Conservation (phyloP, 1,140 invertebrate species). For the Bombyx mandarina region DNA sequence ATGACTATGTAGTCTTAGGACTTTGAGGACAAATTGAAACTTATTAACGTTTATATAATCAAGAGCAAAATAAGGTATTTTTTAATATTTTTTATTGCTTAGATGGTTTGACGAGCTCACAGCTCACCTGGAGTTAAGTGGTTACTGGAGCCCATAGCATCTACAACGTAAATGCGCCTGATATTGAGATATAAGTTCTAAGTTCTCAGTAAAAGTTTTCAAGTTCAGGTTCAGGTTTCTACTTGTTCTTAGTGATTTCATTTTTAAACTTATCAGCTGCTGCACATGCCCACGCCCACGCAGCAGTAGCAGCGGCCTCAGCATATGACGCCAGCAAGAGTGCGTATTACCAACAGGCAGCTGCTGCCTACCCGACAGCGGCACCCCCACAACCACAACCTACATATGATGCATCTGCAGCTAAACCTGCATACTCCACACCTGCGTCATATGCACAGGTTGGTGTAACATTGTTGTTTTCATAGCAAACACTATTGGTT, state of each 20-base stretch:
- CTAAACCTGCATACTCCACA: constrained; percentile 78
- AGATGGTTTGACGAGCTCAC: too few relatives aligned
- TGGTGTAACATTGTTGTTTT: neutral
- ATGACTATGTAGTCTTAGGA: too few relatives aligned
- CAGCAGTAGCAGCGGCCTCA: constrained; percentile 67
- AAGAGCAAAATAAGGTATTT: too few relatives aligned
- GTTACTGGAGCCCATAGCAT: too few relatives aligned
- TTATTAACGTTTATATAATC: too few relatives aligned
- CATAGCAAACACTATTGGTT: neutral
- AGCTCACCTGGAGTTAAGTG: too few relatives aligned
- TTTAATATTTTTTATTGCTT: too few relatives aligned
- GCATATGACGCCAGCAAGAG: constrained; percentile 73
- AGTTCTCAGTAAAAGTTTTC: too few relatives aligned
- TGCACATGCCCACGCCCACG: constrained; percentile 67
- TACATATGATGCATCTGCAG: constrained; percentile 72
- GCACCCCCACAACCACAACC: constrained; percentile 72
- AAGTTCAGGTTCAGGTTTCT: neutral
- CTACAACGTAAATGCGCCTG: too few relatives aligned
- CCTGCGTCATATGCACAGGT: constrained; percentile 75
- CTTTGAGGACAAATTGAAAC: too few relatives aligned
- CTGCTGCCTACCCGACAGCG: constrained; percentile 79
- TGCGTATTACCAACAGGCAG: constrained; percentile 80
- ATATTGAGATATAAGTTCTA: too few relatives aligned
- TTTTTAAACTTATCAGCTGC: constrained; percentile 52
- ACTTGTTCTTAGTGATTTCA: neutral